phyloP scores from a whole-genome alignment of 2,888 invertebrate species.

The Eilema griseolum region DNA sequence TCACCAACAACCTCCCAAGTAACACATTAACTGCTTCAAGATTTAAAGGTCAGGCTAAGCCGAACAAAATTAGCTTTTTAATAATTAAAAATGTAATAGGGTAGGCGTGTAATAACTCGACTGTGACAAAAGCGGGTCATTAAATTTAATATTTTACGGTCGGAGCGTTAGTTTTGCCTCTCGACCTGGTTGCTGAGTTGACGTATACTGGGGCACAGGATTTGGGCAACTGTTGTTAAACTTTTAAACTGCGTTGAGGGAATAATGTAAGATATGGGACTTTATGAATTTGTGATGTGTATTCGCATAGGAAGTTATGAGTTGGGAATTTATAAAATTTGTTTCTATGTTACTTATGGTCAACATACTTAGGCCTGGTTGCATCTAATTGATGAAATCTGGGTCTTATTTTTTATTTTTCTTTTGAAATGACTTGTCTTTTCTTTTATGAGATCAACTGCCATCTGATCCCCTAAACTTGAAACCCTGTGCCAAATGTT shows the following conservation, averaged over 20 bases:
- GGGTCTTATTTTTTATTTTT: not conserved
- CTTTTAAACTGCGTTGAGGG: constrained; percentile 5
- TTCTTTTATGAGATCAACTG: too few relatives aligned
- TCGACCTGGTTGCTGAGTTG: constrained; percentile 60
- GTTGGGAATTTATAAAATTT: not conserved
- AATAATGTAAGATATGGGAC: not conserved
- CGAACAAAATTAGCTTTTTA: constrained; percentile 63
- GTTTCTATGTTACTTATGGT: not conserved
- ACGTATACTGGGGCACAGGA: constrained; percentile 17
- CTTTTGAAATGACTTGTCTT: too few relatives aligned
- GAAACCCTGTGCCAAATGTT: too few relatives aligned
- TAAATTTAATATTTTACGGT: constrained; percentile 76
- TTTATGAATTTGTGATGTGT: not conserved
- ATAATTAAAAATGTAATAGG: constrained; percentile 64
- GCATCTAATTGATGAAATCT: not conserved
- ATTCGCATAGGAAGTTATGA: not conserved
- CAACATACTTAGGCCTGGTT: not conserved
- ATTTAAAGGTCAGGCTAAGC: constrained; percentile 40
- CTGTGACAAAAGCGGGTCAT: constrained; percentile 71
- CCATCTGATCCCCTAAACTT: too few relatives aligned
- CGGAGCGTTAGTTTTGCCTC: constrained; percentile 62
- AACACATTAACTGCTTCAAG: constrained; percentile 29
- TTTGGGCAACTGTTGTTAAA: not conserved
- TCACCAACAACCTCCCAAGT: constrained; percentile 16
- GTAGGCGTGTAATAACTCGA: constrained; percentile 52